Evolutionary conservation across 37 sponge, comb jelly and placozoan genomes (phyloP).

Genomic region (Aphrocallistes beatrix): DNA sequence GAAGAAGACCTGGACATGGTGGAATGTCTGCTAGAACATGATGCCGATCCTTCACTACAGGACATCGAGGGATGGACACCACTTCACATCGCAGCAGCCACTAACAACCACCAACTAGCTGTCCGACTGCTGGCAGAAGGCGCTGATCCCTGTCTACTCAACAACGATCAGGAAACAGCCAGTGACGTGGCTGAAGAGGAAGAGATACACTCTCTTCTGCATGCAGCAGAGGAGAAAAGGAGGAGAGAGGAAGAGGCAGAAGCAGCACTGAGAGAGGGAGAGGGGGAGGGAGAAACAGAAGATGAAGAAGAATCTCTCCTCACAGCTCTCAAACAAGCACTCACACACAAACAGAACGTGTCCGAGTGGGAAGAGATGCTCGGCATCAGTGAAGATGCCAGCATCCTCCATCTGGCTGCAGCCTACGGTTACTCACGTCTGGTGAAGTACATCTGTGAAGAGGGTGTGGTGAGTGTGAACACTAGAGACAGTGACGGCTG

Average conservation of each 20-base stretch:
- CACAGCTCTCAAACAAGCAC: not conserved
- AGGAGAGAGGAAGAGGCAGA: not conserved
- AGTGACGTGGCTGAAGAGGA: not conserved
- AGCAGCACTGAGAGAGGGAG: not conserved
- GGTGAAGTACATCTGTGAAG: not conserved
- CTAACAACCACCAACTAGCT: not conserved
- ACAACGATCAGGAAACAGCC: constrained; percentile 1
- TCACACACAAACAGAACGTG: not conserved
- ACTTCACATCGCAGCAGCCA: not conserved
- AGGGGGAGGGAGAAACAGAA: not conserved
- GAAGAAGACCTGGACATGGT: not conserved
- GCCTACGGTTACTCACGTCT: constrained; percentile 3
- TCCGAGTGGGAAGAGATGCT: not conserved
- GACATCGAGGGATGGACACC: constrained; percentile 17
- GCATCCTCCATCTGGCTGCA: not conserved
- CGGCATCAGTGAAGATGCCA: not conserved
- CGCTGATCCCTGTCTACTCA: constrained; percentile 1
- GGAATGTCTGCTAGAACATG: not conserved
- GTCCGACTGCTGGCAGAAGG: not conserved
- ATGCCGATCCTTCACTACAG: not conserved
- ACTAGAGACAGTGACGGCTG: not conserved
- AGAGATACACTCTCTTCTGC: not conserved
- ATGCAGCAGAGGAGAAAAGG: not conserved
- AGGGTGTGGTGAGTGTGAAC: not conserved
- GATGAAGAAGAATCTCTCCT: not conserved